These are phyloP conservation scores for Galerucella pusilla DNA, from an alignment of 2,888 invertebrate species.

Conservation along the genomic window DNA sequence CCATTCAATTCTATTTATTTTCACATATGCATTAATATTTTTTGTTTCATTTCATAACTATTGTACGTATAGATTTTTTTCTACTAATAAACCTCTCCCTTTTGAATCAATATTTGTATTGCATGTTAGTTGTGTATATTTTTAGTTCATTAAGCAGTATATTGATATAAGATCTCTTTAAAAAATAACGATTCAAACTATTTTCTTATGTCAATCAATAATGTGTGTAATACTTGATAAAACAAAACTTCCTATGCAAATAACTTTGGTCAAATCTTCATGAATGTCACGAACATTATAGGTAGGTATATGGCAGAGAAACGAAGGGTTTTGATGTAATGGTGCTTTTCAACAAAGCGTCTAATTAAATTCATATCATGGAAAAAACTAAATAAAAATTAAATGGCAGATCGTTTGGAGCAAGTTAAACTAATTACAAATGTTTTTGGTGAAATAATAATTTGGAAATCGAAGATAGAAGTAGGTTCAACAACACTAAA, in stretches of 20 bases:
- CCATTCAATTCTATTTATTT: no score
- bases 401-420: not conserved
- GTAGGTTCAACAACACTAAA: no score
- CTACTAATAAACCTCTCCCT: slow-evolving; percentile 21
- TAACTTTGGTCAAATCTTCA: no score
- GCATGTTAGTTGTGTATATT: slow-evolving; percentile 29
- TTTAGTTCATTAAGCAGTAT: slow-evolving; percentile 8
- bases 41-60: not conserved
- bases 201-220: not conserved
- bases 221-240: no score
- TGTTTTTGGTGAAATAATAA: no score
- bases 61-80: not conserved
- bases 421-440: not conserved
- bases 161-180: not conserved
- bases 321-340: not conserved
- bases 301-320: no score
- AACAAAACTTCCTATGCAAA: no score
- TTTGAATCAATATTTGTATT: slow-evolving; percentile 28
- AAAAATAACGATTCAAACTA: not conserved
- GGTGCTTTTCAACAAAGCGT: not conserved
- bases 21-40: no score
- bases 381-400: not conserved
- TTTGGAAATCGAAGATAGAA: no score
- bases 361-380: no score
- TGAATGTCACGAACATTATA: no score